Conservation (phyloP, 2,888 invertebrate genomes). For the Leuctra nigra region DNA sequence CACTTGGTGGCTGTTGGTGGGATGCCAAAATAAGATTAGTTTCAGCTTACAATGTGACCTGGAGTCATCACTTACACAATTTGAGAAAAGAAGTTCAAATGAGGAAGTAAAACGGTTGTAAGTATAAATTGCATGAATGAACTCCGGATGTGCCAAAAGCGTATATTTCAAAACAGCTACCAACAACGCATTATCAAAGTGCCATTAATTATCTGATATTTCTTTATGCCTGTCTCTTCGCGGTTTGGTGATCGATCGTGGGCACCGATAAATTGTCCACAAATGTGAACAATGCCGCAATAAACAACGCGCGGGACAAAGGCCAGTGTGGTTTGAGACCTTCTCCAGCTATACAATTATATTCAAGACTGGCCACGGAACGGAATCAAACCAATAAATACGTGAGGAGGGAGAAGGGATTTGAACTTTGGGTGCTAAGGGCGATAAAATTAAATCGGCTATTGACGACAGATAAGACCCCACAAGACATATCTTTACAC, state of each 20-base stretch:
- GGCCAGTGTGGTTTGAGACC: background rate
- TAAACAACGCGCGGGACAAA: background rate
- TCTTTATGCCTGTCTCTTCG: background rate
- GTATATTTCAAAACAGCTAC: no score
- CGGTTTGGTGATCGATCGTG: background rate
- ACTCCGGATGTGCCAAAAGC: no score
- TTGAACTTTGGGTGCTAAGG: no score
- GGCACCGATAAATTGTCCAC: background rate
- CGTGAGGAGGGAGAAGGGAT: no score
- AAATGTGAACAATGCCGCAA: background rate
- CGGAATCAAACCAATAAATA: no score
- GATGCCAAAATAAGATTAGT: conserved; percentile 6
- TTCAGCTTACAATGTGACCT: conserved; percentile 1
- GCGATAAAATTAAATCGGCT: no score
- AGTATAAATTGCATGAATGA: no score
- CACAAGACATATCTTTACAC: no score
- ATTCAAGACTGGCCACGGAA: no score
- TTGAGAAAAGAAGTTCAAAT: conserved; percentile 3
- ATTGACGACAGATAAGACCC: no score
- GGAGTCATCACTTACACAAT: background rate
- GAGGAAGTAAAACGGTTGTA: no score
- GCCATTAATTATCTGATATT: background rate
- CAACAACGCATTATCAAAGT: background rate
- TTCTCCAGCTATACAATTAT: no score
- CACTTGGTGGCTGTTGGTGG: background rate